A percentile compares a stretch with the other conserved stretches of the same genome.
phyloP scores from a whole-genome alignment of 2,888 invertebrate genomes.

The Uloborus plumipes region DNA sequence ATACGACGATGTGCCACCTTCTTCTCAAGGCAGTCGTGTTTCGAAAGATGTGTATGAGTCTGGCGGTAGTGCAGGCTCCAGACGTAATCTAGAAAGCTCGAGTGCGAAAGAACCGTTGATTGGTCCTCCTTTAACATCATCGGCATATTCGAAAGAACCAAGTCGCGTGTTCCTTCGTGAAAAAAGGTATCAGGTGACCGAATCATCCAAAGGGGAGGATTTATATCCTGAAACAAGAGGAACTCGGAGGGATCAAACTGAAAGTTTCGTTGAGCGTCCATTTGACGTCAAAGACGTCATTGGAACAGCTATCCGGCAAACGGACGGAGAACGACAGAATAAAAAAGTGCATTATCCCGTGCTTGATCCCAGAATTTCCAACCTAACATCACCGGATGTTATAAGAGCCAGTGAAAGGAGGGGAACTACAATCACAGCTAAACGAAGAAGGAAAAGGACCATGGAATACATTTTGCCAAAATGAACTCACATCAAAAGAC shows the following conservation, averaged over 20 bases:
- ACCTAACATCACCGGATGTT: conserved; percentile 49
- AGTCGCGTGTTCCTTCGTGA: conserved; percentile 3
- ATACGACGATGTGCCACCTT: background rate
- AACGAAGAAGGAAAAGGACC: conserved; percentile 15
- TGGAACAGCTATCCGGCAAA: conserved; percentile 32
- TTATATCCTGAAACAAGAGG: background rate
- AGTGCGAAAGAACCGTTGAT: background rate
- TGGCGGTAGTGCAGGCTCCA: background rate
- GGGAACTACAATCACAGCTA: conserved; percentile 39
- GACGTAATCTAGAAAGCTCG: no score
- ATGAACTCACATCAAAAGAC: no score
- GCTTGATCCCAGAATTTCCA: conserved; percentile 36
- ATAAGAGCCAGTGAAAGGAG: conserved; percentile 45
- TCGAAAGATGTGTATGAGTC: background rate
- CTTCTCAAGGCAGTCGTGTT: background rate
- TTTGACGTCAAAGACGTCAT: conserved; percentile 42
- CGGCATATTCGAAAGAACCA: background rate
- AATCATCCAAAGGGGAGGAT: background rate
- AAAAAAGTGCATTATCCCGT: conserved; percentile 47
- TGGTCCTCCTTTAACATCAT: background rate
- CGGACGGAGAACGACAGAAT: background rate
- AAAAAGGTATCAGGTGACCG: background rate
- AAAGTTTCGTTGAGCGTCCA: conserved; percentile 1
- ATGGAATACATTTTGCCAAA: no score
- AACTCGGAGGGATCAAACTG: background rate